These are phyloP conservation scores for Heliconius eleuchia DNA, from an alignment of 1,140 invertebrate genomes.

Conservation along the genomic window DNA sequence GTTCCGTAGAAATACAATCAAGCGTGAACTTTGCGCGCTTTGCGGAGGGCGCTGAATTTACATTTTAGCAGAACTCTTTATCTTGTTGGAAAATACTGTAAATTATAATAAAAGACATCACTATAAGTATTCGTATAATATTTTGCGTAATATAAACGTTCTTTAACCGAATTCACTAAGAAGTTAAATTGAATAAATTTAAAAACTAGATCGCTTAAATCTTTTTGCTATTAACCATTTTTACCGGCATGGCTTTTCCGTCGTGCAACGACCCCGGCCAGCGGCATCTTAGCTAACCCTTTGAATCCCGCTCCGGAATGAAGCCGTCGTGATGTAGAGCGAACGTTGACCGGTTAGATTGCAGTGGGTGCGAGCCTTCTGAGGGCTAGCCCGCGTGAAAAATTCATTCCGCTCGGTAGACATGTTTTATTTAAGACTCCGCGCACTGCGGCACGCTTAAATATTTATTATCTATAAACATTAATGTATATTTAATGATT, in stretches of 20 bases:
- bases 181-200: too few relatives aligned
- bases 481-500: neutral
- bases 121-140: neutral
- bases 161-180: neutral
- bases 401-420: conserved; percentile 43
- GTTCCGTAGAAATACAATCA: conserved; percentile 64
- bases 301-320: conserved; percentile 29
- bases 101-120: conserved; percentile 33
- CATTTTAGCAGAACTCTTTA: conserved; percentile 56
- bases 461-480: conserved; percentile 37
- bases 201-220: neutral
- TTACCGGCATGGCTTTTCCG: neutral
- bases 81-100: conserved; percentile 50
- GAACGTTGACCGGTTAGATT: conserved; percentile 40
- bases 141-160: conserved; percentile 5
- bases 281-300: conserved; percentile 34
- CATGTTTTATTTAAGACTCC: conserved; percentile 46
- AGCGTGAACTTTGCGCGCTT: conserved; percentile 66
- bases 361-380: conserved; percentile 38
- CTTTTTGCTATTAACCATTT: neutral
- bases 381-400: conserved; percentile 44
- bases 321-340: conserved; percentile 36
- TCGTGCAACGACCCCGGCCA: conserved; percentile 28
- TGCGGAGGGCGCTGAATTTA: conserved; percentile 53
- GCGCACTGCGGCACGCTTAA: conserved; percentile 38